These are phyloP conservation scores for Eulimnadia texana DNA, from an alignment of 1,140 invertebrate genomes.

Conservation along the genomic window DNA sequence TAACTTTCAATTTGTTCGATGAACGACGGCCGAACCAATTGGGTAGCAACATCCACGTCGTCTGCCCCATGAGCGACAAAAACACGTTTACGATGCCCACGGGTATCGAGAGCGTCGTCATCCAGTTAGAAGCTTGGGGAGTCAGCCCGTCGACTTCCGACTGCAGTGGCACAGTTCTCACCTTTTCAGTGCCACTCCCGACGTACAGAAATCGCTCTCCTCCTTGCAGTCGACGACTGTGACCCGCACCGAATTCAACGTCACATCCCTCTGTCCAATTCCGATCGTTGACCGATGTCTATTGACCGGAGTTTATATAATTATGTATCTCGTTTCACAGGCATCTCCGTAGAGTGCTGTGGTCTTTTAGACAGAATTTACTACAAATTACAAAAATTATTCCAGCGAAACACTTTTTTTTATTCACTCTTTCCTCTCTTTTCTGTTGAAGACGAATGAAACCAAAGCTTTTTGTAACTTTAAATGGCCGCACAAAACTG, in stretches of 20 bases:
- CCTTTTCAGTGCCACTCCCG: constrained; percentile 1
- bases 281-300: neutral
- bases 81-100: constrained; percentile 12
- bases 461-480: neutral
- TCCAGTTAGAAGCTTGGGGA: constrained; percentile 3
- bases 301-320: neutral
- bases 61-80: constrained; percentile 4
- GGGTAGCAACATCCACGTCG: constrained; percentile 4
- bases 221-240: constrained; percentile 5
- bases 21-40: neutral
- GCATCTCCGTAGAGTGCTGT: too few species aligned
- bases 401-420: neutral
- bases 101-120: neutral
- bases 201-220: constrained; percentile 12
- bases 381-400: too few species aligned
- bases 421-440: too few species aligned
- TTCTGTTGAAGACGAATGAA: neutral
- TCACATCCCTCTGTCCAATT: neutral
- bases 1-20: constrained; percentile 6
- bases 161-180: constrained; percentile 10
- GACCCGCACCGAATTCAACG: neutral
- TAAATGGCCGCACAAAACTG: too few species aligned
- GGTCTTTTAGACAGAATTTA: neutral
- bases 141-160: constrained; percentile 2
- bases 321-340: too few species aligned